Evolutionary conservation across 2,113 vertebrate genomes (phyloP).

Genomic region (Hydrochoerus hydrochaeris): DNA sequence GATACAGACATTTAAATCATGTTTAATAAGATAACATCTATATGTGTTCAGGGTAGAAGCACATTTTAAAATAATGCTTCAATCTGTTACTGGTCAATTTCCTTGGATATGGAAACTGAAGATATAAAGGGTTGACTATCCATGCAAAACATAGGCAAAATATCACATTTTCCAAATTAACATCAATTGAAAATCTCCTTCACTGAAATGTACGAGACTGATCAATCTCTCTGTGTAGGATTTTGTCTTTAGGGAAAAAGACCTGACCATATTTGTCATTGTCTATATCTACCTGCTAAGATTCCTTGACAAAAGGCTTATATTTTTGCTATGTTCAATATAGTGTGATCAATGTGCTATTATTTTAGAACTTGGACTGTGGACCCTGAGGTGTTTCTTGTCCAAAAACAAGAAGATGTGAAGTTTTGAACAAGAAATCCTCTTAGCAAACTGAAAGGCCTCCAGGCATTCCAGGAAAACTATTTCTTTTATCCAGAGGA

Average conservation of each 20-base stretch:
- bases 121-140: not conserved
- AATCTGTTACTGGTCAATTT: not conserved
- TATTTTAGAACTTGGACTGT: conserved; percentile 43
- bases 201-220: not conserved
- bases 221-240: not conserved
- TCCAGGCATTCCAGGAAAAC: not conserved
- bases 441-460: not conserved
- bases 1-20: not conserved
- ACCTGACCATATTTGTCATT: not conserved
- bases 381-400: conserved; percentile 13
- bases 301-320: conserved; percentile 27
- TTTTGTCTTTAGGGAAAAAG: conserved; percentile 21
- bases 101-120: not conserved
- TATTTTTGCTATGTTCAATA: conserved; percentile 38
- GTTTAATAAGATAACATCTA: no score
- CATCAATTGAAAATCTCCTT: not conserved
- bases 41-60: not conserved
- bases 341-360: conserved; percentile 29
- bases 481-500: not conserved
- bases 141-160: not conserved
- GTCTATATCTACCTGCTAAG: conserved; percentile 15
- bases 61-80: not conserved
- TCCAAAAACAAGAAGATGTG: not conserved
- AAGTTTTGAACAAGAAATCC: conserved; percentile 7
- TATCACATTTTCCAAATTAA: not conserved